phyloP scores from a whole-genome alignment of 2,888 invertebrate genomes.

The Chrysolina oricalcia region DNA sequence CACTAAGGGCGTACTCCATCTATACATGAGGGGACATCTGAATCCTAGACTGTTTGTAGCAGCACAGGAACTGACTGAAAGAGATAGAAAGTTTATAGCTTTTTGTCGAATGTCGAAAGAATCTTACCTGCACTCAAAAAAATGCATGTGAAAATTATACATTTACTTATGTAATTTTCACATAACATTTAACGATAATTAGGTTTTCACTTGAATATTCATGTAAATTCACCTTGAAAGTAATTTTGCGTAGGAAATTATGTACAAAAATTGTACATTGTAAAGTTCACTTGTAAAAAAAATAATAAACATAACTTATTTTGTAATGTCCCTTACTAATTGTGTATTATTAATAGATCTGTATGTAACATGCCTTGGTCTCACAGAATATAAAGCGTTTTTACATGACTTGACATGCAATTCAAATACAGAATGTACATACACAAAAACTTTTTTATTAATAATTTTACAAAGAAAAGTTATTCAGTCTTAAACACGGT shows the following conservation, averaged over 20 bases:
- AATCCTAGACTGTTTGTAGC: no score
- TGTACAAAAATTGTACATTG: background rate
- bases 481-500: no score
- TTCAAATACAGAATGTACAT: background rate
- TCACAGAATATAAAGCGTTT: background rate
- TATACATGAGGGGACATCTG: no score
- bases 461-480: no score
- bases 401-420: background rate
- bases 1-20: no score
- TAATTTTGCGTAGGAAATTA: background rate
- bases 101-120: no score
- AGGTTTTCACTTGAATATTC: background rate
- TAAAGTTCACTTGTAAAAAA: background rate
- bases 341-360: background rate
- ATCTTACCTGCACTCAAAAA: constrained; percentile 7
- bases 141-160: background rate
- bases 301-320: background rate
- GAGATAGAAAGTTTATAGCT: no score
- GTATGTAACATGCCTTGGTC: background rate
- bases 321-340: background rate
- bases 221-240: constrained; percentile 1
- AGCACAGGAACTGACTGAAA: no score
- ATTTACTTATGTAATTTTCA: background rate
- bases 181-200: background rate
- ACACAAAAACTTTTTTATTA: no score